These are phyloP conservation scores for Picus viridis DNA, from an alignment of 2,797 vertebrate species.

Conservation along the genomic window DNA sequence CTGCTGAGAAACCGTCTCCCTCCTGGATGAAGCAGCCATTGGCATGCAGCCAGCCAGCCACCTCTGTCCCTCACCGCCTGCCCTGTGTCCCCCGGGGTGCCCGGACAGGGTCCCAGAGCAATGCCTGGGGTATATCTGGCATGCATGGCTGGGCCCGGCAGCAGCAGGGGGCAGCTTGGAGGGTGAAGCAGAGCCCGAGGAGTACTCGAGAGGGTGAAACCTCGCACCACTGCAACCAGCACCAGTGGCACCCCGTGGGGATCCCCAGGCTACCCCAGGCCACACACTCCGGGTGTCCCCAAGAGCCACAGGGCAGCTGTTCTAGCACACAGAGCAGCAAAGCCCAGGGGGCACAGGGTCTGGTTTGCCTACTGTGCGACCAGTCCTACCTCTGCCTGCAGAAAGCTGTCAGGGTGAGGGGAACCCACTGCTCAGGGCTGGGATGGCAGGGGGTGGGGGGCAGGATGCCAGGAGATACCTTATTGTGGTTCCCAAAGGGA, in stretches of 20 bases:
- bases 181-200: background rate
- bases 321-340: background rate
- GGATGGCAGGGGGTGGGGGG: background rate
- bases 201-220: background rate
- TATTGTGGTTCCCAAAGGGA: background rate
- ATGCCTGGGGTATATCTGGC: accelerated
- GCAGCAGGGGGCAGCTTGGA: background rate
- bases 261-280: accelerated
- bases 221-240: background rate
- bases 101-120: accelerated
- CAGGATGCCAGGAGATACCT: background rate
- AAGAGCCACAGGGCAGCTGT: accelerated
- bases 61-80: background rate
- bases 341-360: accelerated
- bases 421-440: background rate
- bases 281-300: background rate
- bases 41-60: background rate
- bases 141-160: background rate
- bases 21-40: background rate
- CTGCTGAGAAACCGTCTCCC: background rate
- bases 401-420: background rate
- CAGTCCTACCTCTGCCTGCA: conserved; percentile 34
- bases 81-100: background rate
- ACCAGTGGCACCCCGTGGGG: accelerated
- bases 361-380: background rate